These are phyloP conservation scores for Nasonovia ribisnigri DNA, from an alignment of 2,888 invertebrate genomes.

Conservation along the genomic window DNA sequence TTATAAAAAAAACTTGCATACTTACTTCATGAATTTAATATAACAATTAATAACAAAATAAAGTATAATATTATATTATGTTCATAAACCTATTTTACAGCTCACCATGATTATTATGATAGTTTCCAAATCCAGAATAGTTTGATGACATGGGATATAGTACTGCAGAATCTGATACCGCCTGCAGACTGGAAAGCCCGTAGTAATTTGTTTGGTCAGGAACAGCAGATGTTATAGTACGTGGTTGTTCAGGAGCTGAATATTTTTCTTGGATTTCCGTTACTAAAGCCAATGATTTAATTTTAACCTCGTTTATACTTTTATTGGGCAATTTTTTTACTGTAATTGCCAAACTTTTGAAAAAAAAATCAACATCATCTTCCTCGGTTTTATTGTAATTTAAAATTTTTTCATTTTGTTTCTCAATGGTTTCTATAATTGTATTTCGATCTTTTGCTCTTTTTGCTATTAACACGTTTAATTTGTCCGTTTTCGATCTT, in stretches of 20 bases:
- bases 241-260: neutral
- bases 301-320: neutral
- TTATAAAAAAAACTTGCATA: too few relatives aligned
- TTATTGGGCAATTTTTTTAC: neutral
- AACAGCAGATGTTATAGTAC: neutral
- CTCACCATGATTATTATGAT: too few relatives aligned
- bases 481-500: neutral
- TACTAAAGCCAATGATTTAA: neutral
- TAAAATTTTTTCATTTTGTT: conserved; percentile 7
- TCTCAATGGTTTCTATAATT: neutral
- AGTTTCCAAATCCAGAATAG: too few relatives aligned
- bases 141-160: too few relatives aligned
- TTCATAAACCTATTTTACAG: too few relatives aligned
- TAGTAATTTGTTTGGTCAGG: too few relatives aligned
- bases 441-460: neutral
- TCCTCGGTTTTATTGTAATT: neutral
- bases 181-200: too few relatives aligned
- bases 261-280: neutral
- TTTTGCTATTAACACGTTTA: neutral
- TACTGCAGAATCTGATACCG: too few relatives aligned
- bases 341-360: conserved; percentile 11
- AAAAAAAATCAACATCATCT: conserved; percentile 25
- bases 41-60: too few relatives aligned
- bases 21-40: too few relatives aligned
- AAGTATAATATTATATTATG: too few relatives aligned